Percentiles rank a stretch among this genome's conserved stretches.
These are phyloP conservation scores for Myocastor coypus DNA, from an alignment of 2,113 vertebrate genomes.

Conservation along the genomic window DNA sequence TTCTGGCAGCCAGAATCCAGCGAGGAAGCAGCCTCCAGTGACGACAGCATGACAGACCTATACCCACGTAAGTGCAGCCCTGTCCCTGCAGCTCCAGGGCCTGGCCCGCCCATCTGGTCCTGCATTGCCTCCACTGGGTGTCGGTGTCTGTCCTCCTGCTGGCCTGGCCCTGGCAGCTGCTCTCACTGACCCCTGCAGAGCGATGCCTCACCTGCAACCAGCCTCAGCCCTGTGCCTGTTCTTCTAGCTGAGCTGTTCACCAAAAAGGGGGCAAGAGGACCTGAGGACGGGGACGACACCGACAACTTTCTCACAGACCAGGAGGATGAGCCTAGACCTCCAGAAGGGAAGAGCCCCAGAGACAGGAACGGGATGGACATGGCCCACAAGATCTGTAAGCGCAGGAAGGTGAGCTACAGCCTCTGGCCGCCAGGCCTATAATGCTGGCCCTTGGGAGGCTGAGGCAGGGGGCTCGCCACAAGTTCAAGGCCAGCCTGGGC, in stretches of 20 bases:
- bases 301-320: constrained; percentile 48
- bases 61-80: constrained; percentile 91
- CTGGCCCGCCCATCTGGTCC: background rate
- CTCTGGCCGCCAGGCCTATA: rapidly evolving
- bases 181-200: background rate
- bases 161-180: background rate
- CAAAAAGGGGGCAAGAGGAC: constrained; percentile 61
- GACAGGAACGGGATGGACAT: rapidly evolving
- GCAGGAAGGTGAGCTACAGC: constrained; percentile 74
- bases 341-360: rapidly evolving
- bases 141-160: background rate
- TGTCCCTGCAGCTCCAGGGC: rapidly evolving
- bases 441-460: background rate
- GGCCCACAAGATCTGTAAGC: constrained; percentile 54
- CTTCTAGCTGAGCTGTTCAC: constrained; percentile 84
- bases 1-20: constrained; percentile 89
- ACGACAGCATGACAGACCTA: constrained; percentile 96
- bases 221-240: background rate
- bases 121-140: background rate
- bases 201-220: background rate
- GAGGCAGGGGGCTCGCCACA: background rate
- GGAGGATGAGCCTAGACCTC: background rate
- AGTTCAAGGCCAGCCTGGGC: background rate
- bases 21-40: constrained; percentile 82
- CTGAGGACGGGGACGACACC: background rate